Percentiles rank a stretch among this genome's conserved stretches.
Evolutionary conservation across 2,888 invertebrate species (phyloP).

Genomic region (Dioctria rufipes): DNA sequence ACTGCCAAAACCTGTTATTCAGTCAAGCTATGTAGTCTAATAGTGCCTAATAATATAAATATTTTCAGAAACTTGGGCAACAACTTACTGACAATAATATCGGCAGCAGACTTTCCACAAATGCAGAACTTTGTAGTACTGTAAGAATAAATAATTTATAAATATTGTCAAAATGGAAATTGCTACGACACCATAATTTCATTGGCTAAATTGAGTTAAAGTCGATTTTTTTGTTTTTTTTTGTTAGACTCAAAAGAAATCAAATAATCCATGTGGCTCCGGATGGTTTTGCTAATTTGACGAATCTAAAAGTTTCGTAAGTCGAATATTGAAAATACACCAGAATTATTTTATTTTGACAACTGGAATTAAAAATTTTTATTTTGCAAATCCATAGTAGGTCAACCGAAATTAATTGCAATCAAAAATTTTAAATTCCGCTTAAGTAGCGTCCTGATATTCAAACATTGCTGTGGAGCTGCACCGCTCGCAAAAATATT

Average conservation of each 20-base stretch:
- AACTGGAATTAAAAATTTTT: neutral
- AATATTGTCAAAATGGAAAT: neutral
- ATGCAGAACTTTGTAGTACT: constrained; percentile 82
- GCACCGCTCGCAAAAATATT: no score
- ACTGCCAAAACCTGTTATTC: neutral
- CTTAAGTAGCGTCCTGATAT: no score
- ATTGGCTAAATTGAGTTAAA: constrained; percentile 44
- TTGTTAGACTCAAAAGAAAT: constrained; percentile 91
- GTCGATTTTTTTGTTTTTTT: constrained; percentile 67
- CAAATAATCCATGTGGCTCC: constrained; percentile 84
- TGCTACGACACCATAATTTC: no score
- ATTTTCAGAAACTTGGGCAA: constrained; percentile 82
- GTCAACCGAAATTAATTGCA: no score
- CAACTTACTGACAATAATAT: constrained; percentile 81
- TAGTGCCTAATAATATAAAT: neutral
- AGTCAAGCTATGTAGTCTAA: no score
- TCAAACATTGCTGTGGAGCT: no score
- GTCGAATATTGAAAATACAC: constrained; percentile 69
- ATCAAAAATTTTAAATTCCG: no score
- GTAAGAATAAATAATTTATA: constrained; percentile 75
- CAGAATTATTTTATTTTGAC: neutral
- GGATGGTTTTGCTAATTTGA: constrained; percentile 84
- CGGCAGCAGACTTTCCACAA: constrained; percentile 79
- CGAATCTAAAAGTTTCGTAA: constrained; percentile 88
- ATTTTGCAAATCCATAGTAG: no score